These are phyloP conservation scores for Caranx melampygus DNA, from an alignment of 2,113 vertebrate genomes.

Conservation along the genomic window DNA sequence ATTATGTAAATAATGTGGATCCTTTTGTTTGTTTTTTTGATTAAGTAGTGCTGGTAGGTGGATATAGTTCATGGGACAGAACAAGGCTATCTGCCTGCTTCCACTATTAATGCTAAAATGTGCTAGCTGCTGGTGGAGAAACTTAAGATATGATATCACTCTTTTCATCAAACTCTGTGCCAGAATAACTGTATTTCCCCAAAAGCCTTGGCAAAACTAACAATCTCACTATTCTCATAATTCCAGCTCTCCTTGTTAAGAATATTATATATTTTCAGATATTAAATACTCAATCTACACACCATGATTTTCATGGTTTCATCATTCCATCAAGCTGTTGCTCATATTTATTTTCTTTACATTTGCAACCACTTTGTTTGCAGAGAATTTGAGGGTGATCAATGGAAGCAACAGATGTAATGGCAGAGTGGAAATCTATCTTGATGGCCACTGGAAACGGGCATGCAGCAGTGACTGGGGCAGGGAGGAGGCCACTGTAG, in stretches of 20 bases:
- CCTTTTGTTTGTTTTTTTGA: no score
- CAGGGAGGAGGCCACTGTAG: background rate
- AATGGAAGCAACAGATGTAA: slow-evolving; percentile 69
- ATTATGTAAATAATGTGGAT: no score
- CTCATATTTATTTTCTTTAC: background rate
- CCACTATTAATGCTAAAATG: background rate
- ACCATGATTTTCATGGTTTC: no score
- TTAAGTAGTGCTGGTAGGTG: no score
- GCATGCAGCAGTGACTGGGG: slow-evolving; percentile 56
- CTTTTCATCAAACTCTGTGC: background rate
- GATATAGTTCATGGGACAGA: no score
- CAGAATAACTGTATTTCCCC: background rate
- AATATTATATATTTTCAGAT: background rate
- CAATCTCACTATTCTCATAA: no score
- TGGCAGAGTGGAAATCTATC: slow-evolving; percentile 62
- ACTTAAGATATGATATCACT: background rate
- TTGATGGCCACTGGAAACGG: slow-evolving; percentile 52
- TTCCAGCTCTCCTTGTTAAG: background rate
- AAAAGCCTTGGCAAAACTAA: background rate
- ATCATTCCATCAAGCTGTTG: no score
- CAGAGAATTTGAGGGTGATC: slow-evolving; percentile 59
- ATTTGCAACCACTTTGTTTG: background rate
- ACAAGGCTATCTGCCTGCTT: background rate
- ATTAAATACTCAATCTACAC: background rate
- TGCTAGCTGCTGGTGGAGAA: background rate